Evolutionary conservation across 2,888 invertebrate species (phyloP).

Genomic region (Melanotus villosus): DNA sequence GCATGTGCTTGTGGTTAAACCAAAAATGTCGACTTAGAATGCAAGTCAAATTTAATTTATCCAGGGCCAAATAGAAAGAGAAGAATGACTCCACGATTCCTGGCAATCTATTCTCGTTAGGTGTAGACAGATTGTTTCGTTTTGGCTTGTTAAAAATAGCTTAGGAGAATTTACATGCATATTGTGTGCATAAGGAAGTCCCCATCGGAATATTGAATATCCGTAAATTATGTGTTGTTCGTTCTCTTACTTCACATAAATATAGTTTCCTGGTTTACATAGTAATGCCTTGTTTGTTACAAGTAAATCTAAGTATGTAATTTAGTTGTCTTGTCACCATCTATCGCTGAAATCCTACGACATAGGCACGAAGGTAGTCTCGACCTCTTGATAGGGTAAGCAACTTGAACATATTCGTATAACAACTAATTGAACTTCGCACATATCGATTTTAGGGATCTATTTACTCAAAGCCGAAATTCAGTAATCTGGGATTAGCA

Average conservation of each 20-base stretch:
- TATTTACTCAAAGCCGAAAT: no score
- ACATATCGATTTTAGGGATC: no score
- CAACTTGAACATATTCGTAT: no score
- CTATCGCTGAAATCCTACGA: not conserved
- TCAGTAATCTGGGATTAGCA: no score
- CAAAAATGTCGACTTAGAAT: slow-evolving; percentile 20
- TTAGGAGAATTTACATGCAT: slow-evolving; percentile 46
- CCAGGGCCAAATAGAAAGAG: slow-evolving; percentile 46
- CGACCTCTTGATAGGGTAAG: no score
- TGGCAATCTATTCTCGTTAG: slow-evolving; percentile 48
- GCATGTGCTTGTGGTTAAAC: slow-evolving; percentile 26
- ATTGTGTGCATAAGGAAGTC: slow-evolving; percentile 10
- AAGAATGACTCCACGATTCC: slow-evolving; percentile 49
- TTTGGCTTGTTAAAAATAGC: slow-evolving; percentile 47
- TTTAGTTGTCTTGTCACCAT: slow-evolving; percentile 8
- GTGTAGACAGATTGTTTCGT: slow-evolving; percentile 49
- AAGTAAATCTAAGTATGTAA: slow-evolving; percentile 6
- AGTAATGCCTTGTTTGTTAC: not conserved
- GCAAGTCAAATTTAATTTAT: slow-evolving; percentile 43
- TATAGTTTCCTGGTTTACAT: slow-evolving; percentile 15
- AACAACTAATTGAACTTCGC: no score
- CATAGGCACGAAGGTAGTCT: no score
- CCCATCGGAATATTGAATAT: slow-evolving; percentile 18
- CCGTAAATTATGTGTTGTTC: slow-evolving; percentile 19
- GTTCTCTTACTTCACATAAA: slow-evolving; percentile 8